A percentile compares a stretch with the other conserved stretches of the same genome.
Conservation (phyloP, 2,113 vertebrate genomes). For the Spea bombifrons region DNA sequence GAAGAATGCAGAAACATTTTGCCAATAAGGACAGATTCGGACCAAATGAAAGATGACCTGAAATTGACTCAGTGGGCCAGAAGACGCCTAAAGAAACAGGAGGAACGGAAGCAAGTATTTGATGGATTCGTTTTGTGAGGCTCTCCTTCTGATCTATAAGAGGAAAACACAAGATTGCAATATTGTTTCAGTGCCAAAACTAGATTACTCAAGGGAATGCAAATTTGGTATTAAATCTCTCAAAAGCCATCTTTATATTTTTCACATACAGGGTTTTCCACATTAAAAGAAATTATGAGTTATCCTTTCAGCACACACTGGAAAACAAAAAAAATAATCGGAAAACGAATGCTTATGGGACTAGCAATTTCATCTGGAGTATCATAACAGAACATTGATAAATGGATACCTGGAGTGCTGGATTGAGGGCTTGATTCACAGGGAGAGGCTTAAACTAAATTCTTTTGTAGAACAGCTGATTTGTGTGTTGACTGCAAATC, state of each 20-base stretch:
- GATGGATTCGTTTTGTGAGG: conserved; percentile 61
- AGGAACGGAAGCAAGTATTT: conserved; percentile 73
- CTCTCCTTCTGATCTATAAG: conserved; percentile 59
- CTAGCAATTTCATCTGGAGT: conserved; percentile 26
- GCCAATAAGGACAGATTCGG: conserved; percentile 69
- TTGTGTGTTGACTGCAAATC: conserved; percentile 37
- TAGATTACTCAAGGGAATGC: conserved; percentile 53
- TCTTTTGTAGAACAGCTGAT: conserved; percentile 27
- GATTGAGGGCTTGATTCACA: conserved; percentile 23
- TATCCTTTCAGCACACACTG: conserved; percentile 5
- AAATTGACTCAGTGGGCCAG: conserved; percentile 74
- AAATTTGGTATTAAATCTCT: conserved; percentile 38
- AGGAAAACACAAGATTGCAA: conserved; percentile 58
- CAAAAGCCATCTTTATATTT: conserved; percentile 26
- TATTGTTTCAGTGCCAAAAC: conserved; percentile 51
- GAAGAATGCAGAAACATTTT: conserved; percentile 68
- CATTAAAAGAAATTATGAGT: conserved; percentile 48
- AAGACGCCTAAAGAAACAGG: conserved; percentile 69
- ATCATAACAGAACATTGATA: conserved; percentile 34
- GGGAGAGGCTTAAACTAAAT: conserved; percentile 31
- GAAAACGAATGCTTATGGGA: conserved; percentile 36
- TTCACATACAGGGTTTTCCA: conserved; percentile 49
- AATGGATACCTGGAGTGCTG: conserved; percentile 37
- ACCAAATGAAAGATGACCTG: conserved; percentile 83
- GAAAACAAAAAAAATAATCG: conserved; percentile 25